Evolutionary conservation across 2,797 vertebrate species (phyloP).

Genomic region (Ambastaia sidthimunki): DNA sequence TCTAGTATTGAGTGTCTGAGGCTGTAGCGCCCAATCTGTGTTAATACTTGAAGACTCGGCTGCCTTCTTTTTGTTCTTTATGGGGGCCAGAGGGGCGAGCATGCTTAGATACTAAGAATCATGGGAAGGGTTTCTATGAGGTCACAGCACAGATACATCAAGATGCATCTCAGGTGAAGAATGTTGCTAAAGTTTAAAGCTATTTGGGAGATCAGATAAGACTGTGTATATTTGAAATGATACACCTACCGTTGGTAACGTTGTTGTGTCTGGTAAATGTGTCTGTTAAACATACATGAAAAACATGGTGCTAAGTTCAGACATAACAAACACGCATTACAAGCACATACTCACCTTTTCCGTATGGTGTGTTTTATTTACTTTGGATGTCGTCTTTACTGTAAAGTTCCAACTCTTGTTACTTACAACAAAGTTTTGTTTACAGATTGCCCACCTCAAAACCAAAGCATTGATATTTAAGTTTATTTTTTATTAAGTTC

Average conservation of each 20-base stretch:
- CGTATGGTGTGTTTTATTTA: conserved; percentile 40
- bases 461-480: conserved; percentile 17
- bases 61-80: conserved; percentile 69
- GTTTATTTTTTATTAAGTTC: background rate
- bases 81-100: conserved; percentile 65
- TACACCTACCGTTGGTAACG: conserved; percentile 50
- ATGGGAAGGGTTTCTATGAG: conserved; percentile 61
- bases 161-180: conserved; percentile 74
- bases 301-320: conserved; percentile 77
- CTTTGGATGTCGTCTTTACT: conserved; percentile 55
- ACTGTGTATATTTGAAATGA: conserved; percentile 44
- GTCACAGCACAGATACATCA: conserved; percentile 67
- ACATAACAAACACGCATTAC: conserved; percentile 57
- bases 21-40: conserved; percentile 73
- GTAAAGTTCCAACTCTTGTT: conserved; percentile 47
- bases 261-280: conserved; percentile 59
- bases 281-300: conserved; percentile 59
- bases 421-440: conserved; percentile 56
- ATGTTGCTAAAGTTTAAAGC: conserved; percentile 30
- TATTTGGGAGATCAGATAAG: conserved; percentile 50
- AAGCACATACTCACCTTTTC: conserved; percentile 53
- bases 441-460: conserved; percentile 49
- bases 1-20: conserved; percentile 77
- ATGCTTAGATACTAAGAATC: conserved; percentile 60
- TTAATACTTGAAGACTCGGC: conserved; percentile 79